Evolutionary conservation across 2,888 invertebrate genomes (phyloP), one percentile per base, ranked within the genome.

Genomic region (Tuta absoluta): DNA sequence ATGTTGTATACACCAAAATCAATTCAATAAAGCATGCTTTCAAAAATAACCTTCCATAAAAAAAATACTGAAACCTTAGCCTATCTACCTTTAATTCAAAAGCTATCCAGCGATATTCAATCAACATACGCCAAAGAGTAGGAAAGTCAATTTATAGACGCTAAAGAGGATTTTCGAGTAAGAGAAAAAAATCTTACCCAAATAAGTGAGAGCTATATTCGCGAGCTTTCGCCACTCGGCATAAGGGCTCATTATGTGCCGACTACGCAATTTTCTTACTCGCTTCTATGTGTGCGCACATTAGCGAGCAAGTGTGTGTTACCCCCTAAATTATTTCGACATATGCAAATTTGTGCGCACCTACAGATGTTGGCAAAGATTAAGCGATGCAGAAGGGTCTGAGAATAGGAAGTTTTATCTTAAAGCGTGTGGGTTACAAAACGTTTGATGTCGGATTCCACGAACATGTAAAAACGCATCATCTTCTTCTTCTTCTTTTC

Each of bases 261-360:
- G 51, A 80, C 78, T 81, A 74, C 72, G 64, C 63, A 63, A 63
- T 63, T 63, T 63, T 63, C 63, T 63, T 63, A 63, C 59, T 62
- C 41, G 23, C 41, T 0, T 24, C 45, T 19, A 12, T 45, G 19
- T 41, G 23, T 41, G 23, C 73, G 79, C 84, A 86, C 87, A 89
- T 89, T 89, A 89, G 81, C 81, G 80, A 11, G 8, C 79, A 80
- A 78, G 84, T 84, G 82, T 86, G 84, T 82, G 85, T 73, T 79
- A 82, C 89, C 86, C 89, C 88, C 90, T 90, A 89, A 91, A 90
- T 91, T 91, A 91, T 91, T 91, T 91, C 90, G 89, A 91, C 91
- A 88, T 91, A 91, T 91, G 91, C 90, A 91, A 91, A 91, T 91
- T 89, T 86, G 86, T 86, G 86, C 82, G 87, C 87, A 85, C 87